A percentile compares a stretch with the other conserved stretches of the same genome.
phyloP scores from a whole-genome alignment of 2,888 invertebrate species.

The Idaea straminata region DNA sequence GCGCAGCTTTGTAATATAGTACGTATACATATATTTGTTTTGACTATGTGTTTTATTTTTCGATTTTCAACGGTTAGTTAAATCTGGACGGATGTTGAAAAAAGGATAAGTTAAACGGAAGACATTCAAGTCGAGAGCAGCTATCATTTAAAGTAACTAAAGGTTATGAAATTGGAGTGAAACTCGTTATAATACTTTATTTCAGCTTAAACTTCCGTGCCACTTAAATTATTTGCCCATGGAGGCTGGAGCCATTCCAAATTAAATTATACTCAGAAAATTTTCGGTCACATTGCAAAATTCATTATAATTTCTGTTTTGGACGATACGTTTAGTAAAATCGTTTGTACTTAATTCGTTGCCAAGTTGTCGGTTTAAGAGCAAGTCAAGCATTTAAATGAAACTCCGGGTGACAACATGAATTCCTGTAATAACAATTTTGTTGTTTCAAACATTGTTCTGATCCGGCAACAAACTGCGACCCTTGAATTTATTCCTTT shows the following conservation, averaged over 20 bases:
- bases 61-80: slow-evolving; percentile 43
- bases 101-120: slow-evolving; percentile 1
- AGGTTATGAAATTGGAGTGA: slow-evolving; percentile 70
- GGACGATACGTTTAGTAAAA: slow-evolving; percentile 45
- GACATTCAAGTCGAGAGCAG: slow-evolving; percentile 57
- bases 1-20: slow-evolving; percentile 42
- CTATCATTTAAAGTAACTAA: slow-evolving; percentile 68
- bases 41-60: slow-evolving; percentile 42
- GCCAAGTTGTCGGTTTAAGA: slow-evolving; percentile 40
- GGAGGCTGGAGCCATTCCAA: slow-evolving; percentile 72
- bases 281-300: slow-evolving; percentile 63
- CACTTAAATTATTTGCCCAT: slow-evolving; percentile 74
- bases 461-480: slow-evolving; percentile 31
- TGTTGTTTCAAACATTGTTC: slow-evolving; percentile 36
- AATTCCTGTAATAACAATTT: slow-evolving; percentile 37
- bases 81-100: slow-evolving; percentile 10
- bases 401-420: slow-evolving; percentile 36
- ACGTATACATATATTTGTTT: slow-evolving; percentile 29
- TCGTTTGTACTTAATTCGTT: slow-evolving; percentile 47
- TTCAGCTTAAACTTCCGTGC: slow-evolving; percentile 72
- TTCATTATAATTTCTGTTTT: slow-evolving; percentile 58
- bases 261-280: slow-evolving; percentile 73
- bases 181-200: slow-evolving; percentile 75
- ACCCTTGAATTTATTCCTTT: slow-evolving; percentile 28
- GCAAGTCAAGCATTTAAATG: slow-evolving; percentile 38